Evolutionary conservation across 2,888 invertebrate genomes (phyloP), one percentile per base, ranked within the genome.

Genomic region (Oasisia sp.): DNA sequence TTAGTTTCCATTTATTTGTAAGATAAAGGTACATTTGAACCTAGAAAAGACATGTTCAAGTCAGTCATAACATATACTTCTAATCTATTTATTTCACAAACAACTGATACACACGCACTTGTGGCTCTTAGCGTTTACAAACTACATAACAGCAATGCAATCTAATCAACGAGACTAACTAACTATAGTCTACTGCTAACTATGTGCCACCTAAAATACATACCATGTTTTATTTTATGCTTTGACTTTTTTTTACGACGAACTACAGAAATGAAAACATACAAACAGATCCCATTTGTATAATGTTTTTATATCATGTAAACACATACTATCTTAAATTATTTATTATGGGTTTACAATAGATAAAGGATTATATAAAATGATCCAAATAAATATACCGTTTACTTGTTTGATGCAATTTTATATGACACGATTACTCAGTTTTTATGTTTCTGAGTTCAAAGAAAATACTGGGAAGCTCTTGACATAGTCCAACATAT

Each of bases 181-280:
- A 56, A 74, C 74, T 74, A 74, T 74, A 27, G 74, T 27, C 74
- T 74, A 74, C n/a, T 27, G 74, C 74, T 74, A 74, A 74, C 74
- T 74, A 74, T 74, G 74, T 7, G 7, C 74, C n/a, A 74, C 5
- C 27, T 74, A n/a, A 74, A 27, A 74, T 74, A 74, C 74, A 74
- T 74, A 74, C 74, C 74, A 74, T 74, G 74, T 74, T 74, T 74
- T 74, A 74, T 74, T 74, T 74, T 74, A 74, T 74, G 74, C 74
- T 74, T 74, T 19, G 74, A 74, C 74, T 74, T 74, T 74, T 74
- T 74, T 74, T 74, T 74, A 74, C 74, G 74, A 74, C 74, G 74
- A 74, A 74, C 74, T 74, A 27, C 14, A 74, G 74, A 74, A 74
- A 74, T 74, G 74, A 74, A 74, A 74, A 74, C 74, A 74, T 74